Evolutionary conservation across 2,113 vertebrate genomes (phyloP).

Genomic region (Marcusenius ussheri): DNA sequence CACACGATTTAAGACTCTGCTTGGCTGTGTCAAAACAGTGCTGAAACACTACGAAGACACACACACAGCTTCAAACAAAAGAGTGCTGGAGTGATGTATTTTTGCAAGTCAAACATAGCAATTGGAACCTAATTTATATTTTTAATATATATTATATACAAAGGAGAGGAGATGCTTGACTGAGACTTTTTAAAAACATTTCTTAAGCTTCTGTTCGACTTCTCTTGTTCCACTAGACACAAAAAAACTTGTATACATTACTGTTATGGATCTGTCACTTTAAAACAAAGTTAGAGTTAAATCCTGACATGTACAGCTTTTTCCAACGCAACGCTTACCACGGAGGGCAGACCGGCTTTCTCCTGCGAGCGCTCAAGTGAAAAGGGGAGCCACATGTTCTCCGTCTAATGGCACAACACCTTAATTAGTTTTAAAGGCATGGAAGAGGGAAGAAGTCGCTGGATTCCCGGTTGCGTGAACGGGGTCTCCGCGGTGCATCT

Average conservation of each 20-base stretch:
- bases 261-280: neutral
- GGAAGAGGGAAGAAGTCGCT: neutral
- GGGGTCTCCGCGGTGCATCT: neutral
- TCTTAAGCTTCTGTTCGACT: neutral
- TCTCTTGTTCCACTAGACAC: conserved; percentile 3
- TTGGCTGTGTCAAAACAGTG: conserved; percentile 19
- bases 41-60: neutral
- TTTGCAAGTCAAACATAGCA: conserved; percentile 7
- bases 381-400: neutral
- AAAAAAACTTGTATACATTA: conserved; percentile 7
- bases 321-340: neutral
- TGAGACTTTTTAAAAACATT: conserved; percentile 1
- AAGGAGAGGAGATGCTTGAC: neutral
- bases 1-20: conserved; percentile 11
- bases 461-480: neutral
- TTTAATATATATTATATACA: conserved; percentile 6
- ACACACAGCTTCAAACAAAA: neutral
- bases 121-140: conserved; percentile 13
- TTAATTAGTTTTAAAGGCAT: conserved; percentile 4
- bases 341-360: neutral
- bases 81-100: conserved; percentile 11
- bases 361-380: neutral
- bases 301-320: neutral
- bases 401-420: neutral
- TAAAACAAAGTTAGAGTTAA: neutral